Evolutionary conservation across 2,888 invertebrate genomes (phyloP).

Genomic region (Fabriciana adippe): DNA sequence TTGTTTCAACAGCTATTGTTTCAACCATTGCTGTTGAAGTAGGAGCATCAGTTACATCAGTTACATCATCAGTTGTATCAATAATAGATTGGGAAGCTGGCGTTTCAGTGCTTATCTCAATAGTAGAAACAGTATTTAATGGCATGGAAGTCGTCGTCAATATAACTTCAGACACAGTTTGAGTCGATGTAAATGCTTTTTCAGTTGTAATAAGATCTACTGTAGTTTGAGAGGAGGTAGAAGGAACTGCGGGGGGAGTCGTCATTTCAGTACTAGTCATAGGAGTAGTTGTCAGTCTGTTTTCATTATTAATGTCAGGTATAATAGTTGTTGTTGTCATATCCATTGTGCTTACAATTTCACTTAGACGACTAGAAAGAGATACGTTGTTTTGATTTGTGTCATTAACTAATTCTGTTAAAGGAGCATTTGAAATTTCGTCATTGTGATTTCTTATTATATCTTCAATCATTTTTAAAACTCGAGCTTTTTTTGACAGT

Average conservation of each 20-base stretch:
- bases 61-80: conserved; percentile 42
- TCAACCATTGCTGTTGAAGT: conserved; percentile 31
- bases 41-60: conserved; percentile 43
- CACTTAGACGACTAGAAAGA: conserved; percentile 64
- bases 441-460: conserved; percentile 71
- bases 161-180: conserved; percentile 26
- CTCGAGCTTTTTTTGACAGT: conserved; percentile 75
- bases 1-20: conserved; percentile 19
- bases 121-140: conserved; percentile 27
- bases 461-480: conserved; percentile 78
- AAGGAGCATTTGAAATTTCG: conserved; percentile 65
- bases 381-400: conserved; percentile 56
- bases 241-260: conserved; percentile 46
- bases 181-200: conserved; percentile 34
- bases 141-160: conserved; percentile 28
- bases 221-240: conserved; percentile 45
- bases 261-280: conserved; percentile 48
- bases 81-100: conserved; percentile 37
- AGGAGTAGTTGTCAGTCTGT: conserved; percentile 45
- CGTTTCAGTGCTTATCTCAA: conserved; percentile 37
- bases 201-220: conserved; percentile 38
- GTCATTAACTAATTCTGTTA: conserved; percentile 58
- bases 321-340: conserved; percentile 54
- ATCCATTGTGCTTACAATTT: conserved; percentile 69
- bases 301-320: conserved; percentile 42